Evolutionary conservation across 2,113 vertebrate genomes (phyloP), one percentile per base, ranked within the genome.

Genomic region (Oryzias curvinotus): DNA sequence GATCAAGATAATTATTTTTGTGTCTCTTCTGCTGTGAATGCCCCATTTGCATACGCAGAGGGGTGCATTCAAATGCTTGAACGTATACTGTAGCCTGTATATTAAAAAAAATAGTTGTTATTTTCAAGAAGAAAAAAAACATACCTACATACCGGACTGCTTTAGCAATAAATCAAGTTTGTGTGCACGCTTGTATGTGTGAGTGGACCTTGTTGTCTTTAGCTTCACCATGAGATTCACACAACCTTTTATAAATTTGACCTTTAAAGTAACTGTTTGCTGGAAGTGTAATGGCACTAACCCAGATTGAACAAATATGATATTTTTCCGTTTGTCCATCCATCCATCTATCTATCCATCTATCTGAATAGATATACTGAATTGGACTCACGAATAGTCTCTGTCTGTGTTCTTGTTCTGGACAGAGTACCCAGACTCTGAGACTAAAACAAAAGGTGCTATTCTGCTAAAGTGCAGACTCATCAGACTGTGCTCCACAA

Each of bases 381-480:
- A 48, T 62, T 8, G 0, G 49, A 77, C 68, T 58, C 50, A 54
- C 66, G 68, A 77, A 71, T 62, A 53, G 57, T 25, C 44, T 62
- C 21, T 72, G 26, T 83, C 57, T 72, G 68, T 57, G 51, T 56
- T 18, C 57, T 59, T 47, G 63, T 58, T 81, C 66, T 59, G 59
- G 59, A 45, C 74, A 78, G 48, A 79, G 65, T 62, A 76, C 23
- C 64, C 68, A 69, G 46, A 72, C 54, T 78, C 63, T 49, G 71
- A 41, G 62, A 62, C 75, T 75, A 85, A 88, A 82, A 90, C 87
- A 89, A 88, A 89, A 87, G 75, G 75, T 85, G 77, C 71, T 79
- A 68, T 85, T 86, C 72, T 75, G 49, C 16, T 3, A 82, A 80
- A 88, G 41, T 52, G 85, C 84, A 71, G 77, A 87, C 59, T 77